Base-by-base conservation (phyloP, 92 coral and sea anemone species). In the Scolanthus callimorphus region DNA sequence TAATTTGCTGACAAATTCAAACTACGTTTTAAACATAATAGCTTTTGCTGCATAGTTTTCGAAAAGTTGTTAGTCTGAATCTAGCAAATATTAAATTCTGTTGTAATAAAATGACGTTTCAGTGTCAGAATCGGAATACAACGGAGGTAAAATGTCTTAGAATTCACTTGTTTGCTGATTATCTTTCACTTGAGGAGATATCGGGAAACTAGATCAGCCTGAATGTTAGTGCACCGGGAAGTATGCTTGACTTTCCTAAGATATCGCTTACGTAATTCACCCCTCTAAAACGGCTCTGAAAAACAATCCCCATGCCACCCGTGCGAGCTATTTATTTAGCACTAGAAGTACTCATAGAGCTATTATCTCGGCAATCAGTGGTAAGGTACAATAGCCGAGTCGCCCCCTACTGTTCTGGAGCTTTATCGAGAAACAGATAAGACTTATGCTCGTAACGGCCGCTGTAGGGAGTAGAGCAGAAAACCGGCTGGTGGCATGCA, bases 381-480 rank as follows among this genome's bases (percentile, higher is more conserved):
- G 45, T 44, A n/a, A 24, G 28, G 6, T 19, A 68, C 75, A 68
- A 68, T 44, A 31, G 55, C 6, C 41, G 57, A 27, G 25, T 55
- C 31, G 47, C 57, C 56, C 37, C 65, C 61, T 27, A 46, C 64
- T 39, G 57, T 27, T n/a, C n/a, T 56, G 39, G 58, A 25, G 54
- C 47, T 48, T 26, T 39, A 43, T 60, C 58, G 25, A 39, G 48
- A 20, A 20, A 41, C 17, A 55, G 75, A 68, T 68, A 68, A 68
- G 56, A 68, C 11, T 4, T 46, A 4, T 4, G 22, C 11, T 21
- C 17, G 17, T 46, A 46, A 46, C 19, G 52, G 6, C 4, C 11
- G 11, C 52, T 4, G 52, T 19, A 21, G 52, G 52, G 52, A 46
- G 52, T 46, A 15, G 15, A 34, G 43, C 9, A 34, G 15, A 34